Percentiles rank a stretch among this genome's conserved stretches.
Evolutionary conservation across 2,797 vertebrate genomes (phyloP).

Genomic region (Chaunax sp.): DNA sequence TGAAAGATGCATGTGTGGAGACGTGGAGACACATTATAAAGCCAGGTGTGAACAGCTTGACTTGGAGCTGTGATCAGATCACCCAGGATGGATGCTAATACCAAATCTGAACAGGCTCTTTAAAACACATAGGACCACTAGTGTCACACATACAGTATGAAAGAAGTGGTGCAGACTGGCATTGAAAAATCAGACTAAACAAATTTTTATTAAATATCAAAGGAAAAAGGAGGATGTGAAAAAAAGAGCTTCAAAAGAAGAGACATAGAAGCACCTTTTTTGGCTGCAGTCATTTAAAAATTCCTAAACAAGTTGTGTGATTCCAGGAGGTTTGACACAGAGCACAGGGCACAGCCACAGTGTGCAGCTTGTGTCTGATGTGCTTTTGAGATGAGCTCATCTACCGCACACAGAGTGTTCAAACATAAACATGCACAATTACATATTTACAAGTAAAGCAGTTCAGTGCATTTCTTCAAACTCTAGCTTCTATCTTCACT

Average conservation of each 20-base stretch:
- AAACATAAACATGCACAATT: conserved; percentile 24
- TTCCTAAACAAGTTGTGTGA: background rate
- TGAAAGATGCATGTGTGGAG: too few relatives aligned
- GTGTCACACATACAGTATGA: too few relatives aligned
- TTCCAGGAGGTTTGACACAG: conserved; percentile 13
- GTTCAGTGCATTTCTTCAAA: conserved; percentile 18
- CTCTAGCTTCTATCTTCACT: background rate
- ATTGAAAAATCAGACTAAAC: conserved; percentile 16
- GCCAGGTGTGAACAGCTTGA: too few relatives aligned
- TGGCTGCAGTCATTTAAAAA: conserved; percentile 8
- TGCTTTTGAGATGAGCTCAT: conserved; percentile 1
- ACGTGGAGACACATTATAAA: too few relatives aligned
- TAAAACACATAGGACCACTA: too few relatives aligned
- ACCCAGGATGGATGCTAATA: too few relatives aligned
- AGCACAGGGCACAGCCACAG: background rate
- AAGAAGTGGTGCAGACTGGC: conserved; percentile 9
- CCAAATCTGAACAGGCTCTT: too few relatives aligned
- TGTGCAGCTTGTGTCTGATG: background rate
- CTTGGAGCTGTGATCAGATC: too few relatives aligned
- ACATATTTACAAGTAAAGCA: conserved; percentile 23
- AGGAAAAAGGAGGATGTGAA: conserved; percentile 8
- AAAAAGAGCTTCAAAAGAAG: conserved; percentile 14
- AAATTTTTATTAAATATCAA: conserved; percentile 22
- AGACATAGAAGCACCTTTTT: conserved; percentile 37
- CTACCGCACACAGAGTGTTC: background rate